A percentile compares a stretch with the other conserved stretches of the same genome.
Evolutionary conservation across 2,888 invertebrate species (phyloP).

Genomic region (Lycophotia porphyrea): DNA sequence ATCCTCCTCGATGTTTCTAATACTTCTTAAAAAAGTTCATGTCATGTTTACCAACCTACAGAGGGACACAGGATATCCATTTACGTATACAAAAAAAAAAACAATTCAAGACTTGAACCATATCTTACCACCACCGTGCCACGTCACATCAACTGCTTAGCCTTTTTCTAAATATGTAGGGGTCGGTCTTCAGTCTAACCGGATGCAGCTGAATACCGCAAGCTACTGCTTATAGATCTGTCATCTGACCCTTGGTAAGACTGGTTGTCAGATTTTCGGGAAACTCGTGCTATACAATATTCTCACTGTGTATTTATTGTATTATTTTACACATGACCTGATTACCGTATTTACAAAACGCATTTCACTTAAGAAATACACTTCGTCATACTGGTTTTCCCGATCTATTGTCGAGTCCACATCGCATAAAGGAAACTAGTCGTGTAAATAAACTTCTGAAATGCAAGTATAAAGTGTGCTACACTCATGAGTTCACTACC

Average conservation of each 20-base stretch:
- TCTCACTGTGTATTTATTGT: neutral
- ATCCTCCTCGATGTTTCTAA: neutral
- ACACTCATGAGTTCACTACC: constrained; percentile 35
- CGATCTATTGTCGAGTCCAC: constrained; percentile 43
- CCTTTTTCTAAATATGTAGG: no score
- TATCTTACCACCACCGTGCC: neutral
- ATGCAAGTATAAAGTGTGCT: constrained; percentile 53
- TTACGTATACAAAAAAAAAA: neutral
- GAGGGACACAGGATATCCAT: neutral
- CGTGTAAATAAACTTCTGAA: constrained; percentile 61
- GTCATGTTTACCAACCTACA: neutral
- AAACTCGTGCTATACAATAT: neutral
- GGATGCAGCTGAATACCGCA: no score
- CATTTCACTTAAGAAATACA: constrained; percentile 40
- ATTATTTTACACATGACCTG: neutral
- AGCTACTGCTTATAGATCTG: no score
- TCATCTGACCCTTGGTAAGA: no score
- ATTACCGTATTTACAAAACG: constrained; percentile 10
- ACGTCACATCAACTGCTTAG: no score
- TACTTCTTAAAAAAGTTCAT: neutral
- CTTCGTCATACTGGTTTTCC: constrained; percentile 56
- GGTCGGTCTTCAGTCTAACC: no score
- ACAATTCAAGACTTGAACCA: no score
- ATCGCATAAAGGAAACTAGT: constrained; percentile 48
- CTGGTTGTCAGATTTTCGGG: no score